These are phyloP conservation scores for Stenodema calcarata DNA, from an alignment of 2,888 invertebrate species.

Conservation along the genomic window DNA sequence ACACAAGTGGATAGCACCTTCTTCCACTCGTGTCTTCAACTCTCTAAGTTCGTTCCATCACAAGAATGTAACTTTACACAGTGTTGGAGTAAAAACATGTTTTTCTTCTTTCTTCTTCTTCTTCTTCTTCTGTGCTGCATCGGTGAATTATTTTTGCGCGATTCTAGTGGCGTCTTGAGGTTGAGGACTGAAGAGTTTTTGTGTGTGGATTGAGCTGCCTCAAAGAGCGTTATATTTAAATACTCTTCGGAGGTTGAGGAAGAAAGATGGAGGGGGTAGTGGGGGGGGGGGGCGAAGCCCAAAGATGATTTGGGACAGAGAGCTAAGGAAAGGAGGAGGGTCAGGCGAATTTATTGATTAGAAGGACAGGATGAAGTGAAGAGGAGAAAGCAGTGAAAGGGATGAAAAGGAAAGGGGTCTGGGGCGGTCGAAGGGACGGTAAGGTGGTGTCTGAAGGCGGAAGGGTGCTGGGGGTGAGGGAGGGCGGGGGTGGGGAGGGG, in stretches of 20 bases:
- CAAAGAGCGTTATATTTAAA: no score
- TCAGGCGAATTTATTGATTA: slow-evolving; percentile 16
- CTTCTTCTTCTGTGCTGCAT: no score
- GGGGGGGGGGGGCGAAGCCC: background rate
- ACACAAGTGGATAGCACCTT: no score
- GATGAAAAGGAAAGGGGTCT: slow-evolving; percentile 3
- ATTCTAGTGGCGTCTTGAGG: no score
- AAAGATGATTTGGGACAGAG: background rate
- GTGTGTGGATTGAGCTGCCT: no score
- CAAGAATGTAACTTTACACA: no score
- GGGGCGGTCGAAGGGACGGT: background rate
- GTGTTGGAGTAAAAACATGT: no score
- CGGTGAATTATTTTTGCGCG: no score
- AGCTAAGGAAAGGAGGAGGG: background rate
- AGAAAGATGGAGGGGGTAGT: background rate
- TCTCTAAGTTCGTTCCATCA: no score
- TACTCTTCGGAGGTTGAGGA: background rate
- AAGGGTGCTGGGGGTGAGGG: background rate
- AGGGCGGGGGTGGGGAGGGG: background rate
- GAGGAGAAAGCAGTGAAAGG: slow-evolving; percentile 21
- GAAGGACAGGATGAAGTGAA: slow-evolving; percentile 13
- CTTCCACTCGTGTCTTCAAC: no score
- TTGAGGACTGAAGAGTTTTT: no score
- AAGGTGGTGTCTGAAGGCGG: background rate
- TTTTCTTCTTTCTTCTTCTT: no score